These are phyloP conservation scores for Lochmaea capreae DNA, from an alignment of 2,888 invertebrate species.

Conservation along the genomic window DNA sequence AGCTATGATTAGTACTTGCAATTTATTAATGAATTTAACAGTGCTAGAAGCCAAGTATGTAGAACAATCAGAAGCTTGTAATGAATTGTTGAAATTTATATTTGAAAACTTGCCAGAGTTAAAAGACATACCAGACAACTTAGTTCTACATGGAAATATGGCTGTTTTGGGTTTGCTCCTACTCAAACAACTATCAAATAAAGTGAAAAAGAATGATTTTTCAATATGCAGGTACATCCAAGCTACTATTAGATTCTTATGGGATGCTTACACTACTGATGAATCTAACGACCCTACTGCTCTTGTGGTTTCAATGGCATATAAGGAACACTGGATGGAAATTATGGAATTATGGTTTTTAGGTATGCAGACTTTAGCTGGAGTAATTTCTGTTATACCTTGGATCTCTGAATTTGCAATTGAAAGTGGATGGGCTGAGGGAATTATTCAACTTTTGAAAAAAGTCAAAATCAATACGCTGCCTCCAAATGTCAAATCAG, in stretches of 20 bases:
- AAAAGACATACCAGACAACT: constrained; percentile 84
- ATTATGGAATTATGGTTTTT: constrained; percentile 93
- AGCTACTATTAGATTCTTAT: constrained; percentile 88
- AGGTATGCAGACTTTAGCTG: constrained; percentile 88
- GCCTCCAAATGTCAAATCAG: constrained; percentile 86
- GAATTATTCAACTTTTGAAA: constrained; percentile 83
- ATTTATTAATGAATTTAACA: constrained; percentile 92
- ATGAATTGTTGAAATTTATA: constrained; percentile 84
- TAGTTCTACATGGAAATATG: constrained; percentile 87
- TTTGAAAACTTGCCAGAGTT: constrained; percentile 87
- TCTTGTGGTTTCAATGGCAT: constrained; percentile 85
- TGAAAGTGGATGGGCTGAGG: constrained; percentile 94
- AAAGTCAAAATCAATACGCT: constrained; percentile 87
- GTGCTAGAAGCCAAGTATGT: constrained; percentile 88
- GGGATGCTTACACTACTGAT: constrained; percentile 93
- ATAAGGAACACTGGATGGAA: constrained; percentile 91
- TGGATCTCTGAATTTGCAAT: constrained; percentile 93
- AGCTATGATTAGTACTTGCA: constrained; percentile 90
- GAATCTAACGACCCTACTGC: constrained; percentile 87
- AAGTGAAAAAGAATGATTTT: constrained; percentile 88
- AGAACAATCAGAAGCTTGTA: constrained; percentile 81
- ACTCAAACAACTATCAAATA: constrained; percentile 84
- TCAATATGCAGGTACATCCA: constrained; percentile 90
- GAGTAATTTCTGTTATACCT: constrained; percentile 82
- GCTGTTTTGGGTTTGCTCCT: constrained; percentile 85